These are phyloP conservation scores for Alca torda DNA, from an alignment of 2,797 vertebrate species.

Conservation along the genomic window DNA sequence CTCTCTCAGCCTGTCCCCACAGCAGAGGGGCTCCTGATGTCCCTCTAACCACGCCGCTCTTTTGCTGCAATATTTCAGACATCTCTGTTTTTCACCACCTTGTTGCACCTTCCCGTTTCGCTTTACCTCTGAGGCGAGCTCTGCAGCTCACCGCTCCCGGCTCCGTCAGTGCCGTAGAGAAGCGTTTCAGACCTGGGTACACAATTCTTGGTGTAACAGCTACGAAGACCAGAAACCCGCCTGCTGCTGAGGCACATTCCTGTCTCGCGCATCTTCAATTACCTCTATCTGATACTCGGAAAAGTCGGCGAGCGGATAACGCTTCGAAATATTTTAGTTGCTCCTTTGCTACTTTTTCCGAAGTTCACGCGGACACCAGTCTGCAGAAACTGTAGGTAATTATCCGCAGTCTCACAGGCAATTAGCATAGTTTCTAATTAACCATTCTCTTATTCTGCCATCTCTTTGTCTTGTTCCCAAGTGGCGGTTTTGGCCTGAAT, in stretches of 20 bases:
- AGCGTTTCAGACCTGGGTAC: background rate
- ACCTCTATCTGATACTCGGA: background rate
- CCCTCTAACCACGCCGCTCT: too few species aligned
- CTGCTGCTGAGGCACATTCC: accelerated
- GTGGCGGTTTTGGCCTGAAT: background rate
- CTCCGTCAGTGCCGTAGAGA: accelerated
- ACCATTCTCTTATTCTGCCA: background rate
- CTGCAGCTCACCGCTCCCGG: background rate
- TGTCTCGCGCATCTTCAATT: too few species aligned
- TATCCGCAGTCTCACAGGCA: background rate
- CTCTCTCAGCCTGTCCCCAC: background rate
- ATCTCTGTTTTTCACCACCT: background rate
- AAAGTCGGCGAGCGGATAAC: background rate
- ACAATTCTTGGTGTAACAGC: accelerated
- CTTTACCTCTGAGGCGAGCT: background rate
- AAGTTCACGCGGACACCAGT: background rate
- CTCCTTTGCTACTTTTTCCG: background rate
- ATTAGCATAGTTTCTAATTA: background rate
- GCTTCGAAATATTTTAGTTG: background rate
- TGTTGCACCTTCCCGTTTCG: background rate
- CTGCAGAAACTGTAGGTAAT: background rate
- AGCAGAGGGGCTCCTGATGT: background rate
- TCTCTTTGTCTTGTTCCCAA: background rate
- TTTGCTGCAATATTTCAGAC: background rate
- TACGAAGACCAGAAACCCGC: accelerated